These are phyloP conservation scores for Agonopterix subpropinquella DNA, from an alignment of 2,888 invertebrate genomes.

Conservation along the genomic window DNA sequence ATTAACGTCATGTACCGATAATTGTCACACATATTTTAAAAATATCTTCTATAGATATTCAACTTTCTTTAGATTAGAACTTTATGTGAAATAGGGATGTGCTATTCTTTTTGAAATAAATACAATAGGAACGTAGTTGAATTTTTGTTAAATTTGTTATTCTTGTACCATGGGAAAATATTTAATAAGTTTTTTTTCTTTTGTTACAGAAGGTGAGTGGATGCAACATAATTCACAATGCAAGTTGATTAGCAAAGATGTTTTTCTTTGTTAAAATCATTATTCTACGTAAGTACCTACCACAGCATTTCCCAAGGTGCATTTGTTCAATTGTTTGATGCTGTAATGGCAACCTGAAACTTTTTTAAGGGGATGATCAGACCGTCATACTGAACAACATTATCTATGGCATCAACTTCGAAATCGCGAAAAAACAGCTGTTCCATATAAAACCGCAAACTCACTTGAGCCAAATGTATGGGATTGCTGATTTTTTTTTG, in stretches of 20 bases:
- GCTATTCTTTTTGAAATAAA: constrained; percentile 38
- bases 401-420: no score
- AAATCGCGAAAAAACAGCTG: no score
- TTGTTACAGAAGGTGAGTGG: constrained; percentile 73
- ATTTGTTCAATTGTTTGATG: neutral
- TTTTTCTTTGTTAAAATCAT: no score
- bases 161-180: constrained; percentile 37
- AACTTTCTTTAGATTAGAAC: constrained; percentile 19
- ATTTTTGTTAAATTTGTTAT: constrained; percentile 22
- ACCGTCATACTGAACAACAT: no score
- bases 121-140: constrained; percentile 19
- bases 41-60: constrained; percentile 41
- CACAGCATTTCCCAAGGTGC: no score
- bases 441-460: no score
- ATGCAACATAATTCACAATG: constrained; percentile 12
- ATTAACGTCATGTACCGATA: constrained; percentile 74
- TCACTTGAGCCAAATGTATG: no score
- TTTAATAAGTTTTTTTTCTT: constrained; percentile 37
- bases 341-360: neutral
- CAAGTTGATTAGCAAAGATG: neutral
- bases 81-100: constrained; percentile 29
- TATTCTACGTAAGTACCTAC: no score
- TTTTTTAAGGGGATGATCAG: no score
- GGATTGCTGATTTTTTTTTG: no score
- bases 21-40: constrained; percentile 76